Percentiles rank a stretch among this genome's conserved stretches.
phyloP scores from a whole-genome alignment of 2,113 vertebrate species.

The Neodontobutis hainanensis region DNA sequence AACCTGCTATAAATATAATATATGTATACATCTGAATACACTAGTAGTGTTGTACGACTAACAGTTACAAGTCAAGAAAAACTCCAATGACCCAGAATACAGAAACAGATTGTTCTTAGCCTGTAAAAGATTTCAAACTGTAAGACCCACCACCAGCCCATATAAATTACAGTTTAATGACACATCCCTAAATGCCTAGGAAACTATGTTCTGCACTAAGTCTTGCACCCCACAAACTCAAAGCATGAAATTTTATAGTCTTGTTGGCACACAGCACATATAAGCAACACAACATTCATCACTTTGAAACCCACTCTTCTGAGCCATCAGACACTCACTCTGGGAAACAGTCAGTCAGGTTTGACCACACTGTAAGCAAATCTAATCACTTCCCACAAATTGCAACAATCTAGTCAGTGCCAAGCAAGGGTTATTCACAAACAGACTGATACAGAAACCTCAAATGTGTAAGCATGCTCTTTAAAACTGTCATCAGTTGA shows the following conservation, averaged over 20 bases:
- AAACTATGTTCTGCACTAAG: conserved; percentile 35
- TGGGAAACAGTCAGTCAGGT: conserved; percentile 44
- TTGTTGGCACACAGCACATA: conserved; percentile 35
- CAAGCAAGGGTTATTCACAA: conserved; percentile 45
- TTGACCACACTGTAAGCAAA: conserved; percentile 51
- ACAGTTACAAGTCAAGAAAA: no score
- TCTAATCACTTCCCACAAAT: conserved; percentile 49
- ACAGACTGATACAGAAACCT: conserved; percentile 39
- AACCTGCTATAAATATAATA: no score
- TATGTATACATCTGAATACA: no score
- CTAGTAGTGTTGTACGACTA: no score
- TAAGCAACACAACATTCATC: conserved; percentile 45
- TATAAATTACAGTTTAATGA: conserved; percentile 44
- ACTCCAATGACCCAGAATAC: conserved; percentile 7
- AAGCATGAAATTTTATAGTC: conserved; percentile 45
- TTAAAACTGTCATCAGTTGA: conserved; percentile 39
- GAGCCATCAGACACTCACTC: conserved; percentile 26
- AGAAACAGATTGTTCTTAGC: conserved; percentile 22
- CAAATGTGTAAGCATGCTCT: conserved; percentile 33
- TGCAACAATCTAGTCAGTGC: conserved; percentile 31
- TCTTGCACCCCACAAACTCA: conserved; percentile 23
- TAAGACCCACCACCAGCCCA: conserved; percentile 35
- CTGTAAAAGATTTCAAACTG: conserved; percentile 55
- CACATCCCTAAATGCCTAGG: conserved; percentile 28
- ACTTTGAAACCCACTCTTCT: conserved; percentile 8